Conservation (phyloP, 2,888 invertebrate genomes). For the Leptopilina drosophilae region DNA sequence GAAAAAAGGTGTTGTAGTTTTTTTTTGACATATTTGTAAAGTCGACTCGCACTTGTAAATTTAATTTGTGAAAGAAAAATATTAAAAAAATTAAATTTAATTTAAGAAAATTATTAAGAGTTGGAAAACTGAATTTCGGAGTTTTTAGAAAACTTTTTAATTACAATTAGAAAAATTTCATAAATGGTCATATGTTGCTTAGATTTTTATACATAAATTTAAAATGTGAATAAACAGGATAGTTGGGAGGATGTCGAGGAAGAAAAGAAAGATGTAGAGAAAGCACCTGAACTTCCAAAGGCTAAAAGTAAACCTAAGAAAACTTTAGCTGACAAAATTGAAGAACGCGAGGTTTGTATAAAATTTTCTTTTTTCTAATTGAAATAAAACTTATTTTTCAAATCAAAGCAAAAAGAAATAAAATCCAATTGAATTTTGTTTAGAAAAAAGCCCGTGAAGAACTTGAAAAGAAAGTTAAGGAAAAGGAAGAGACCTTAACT, state of each 20-base stretch:
- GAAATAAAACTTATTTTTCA: background rate
- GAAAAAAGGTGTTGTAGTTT: background rate
- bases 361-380: background rate
- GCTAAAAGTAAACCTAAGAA: constrained; percentile 86
- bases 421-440: constrained; percentile 43
- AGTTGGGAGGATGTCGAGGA: constrained; percentile 96
- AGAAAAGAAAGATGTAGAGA: constrained; percentile 88
- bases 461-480: constrained; percentile 81
- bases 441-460: constrained; percentile 83
- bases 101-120: no score
- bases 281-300: constrained; percentile 81
- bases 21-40: no score
- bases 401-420: background rate
- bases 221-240: constrained; percentile 81
- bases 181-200: constrained; percentile 26
- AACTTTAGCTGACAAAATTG: constrained; percentile 87
- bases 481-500: constrained; percentile 83
- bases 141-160: background rate
- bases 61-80: no score
- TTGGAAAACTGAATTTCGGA: background rate
- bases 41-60: no score
- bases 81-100: no score
- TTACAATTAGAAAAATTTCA: background rate
- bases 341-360: constrained; percentile 87
- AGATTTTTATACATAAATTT: constrained; percentile 2